Base-by-base conservation (phyloP, 2,113 vertebrate genomes). In the Telmatochromis sp. region DNA sequence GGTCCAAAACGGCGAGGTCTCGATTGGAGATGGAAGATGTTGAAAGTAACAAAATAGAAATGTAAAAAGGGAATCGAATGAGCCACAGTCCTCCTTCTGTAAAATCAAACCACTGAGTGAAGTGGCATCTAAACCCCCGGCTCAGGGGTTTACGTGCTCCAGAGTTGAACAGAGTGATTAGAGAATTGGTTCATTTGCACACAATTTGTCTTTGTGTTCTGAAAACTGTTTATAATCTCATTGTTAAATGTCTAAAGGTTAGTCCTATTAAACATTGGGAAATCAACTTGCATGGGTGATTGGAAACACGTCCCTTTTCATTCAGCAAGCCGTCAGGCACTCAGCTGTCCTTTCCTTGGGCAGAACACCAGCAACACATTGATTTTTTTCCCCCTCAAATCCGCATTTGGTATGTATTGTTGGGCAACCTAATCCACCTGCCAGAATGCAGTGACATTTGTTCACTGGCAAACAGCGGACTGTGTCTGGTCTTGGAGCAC, bases 351-450 rank as follows among this genome's bases (percentile, higher is more conserved):
- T 80, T 45, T 82, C 53, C 14, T 37, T 21, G 12, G 58, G 2
- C 23, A 26, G 9, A 14, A 28, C 17, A 31, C 73, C 80, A 89
- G 14, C 2, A 73, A 50, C 51, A 71, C 45, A 40, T 58, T 31
- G 37, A 57, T 85, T 78, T 65, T 35, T 53, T 4, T 3, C 4
- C 47, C 47, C 60, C 57, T 54, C 11, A 89, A 91, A 95, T 89
- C 91, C 55, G 28, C 50, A 87, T 94, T 81, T 82, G 40, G 14
- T 82, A 11, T 26, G 81, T 40, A n/a, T 75, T 81, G 50, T 91
- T 92, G 80, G 68, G 90, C 73, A 95, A 94, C 57, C 13, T 95
- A 94, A 96, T 95, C 91, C 88, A 53, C 35, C 53, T 19, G 58
- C n/a, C 13, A 82, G 13, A 55, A 55, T 63, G 75, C 60, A 65